Base-by-base conservation (phyloP, 2,797 vertebrate species). In the Argyrosomus regius region DNA sequence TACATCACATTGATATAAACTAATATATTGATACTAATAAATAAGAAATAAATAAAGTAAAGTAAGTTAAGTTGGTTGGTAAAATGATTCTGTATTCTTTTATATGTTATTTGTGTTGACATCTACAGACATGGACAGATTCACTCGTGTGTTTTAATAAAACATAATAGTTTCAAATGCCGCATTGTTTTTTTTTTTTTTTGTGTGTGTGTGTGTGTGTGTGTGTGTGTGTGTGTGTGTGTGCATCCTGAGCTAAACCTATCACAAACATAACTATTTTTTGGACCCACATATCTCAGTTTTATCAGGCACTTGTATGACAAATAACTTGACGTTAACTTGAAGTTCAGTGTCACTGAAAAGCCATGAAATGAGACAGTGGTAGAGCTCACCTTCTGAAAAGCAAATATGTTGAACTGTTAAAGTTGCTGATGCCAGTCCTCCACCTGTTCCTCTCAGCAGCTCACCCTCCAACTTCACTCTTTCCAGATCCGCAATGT, bases 401-500 rank as follows among this genome's bases (percentile, higher is more conserved):
- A 39, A 79, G 72, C 53, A 68, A 87, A 82, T 82, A 69, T 61
- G 78, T 8, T 82, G 79, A 75, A 63, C 16, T 70, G n/a, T 57
- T 77, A 77, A 90, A 89, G 88, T 88, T 89, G 64, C 81, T 71
- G 88, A 75, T 86, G 86, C 79, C 84, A 72, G 72, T 60, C 68
- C 80, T 94, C 92, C 91, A 92, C 93, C 92, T 94, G 90, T 92
- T 92, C 87, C 87, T 81, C 82, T 65, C 78, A 58, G 77, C 65
- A 66, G 82, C 49, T 85, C 57, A 50, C 50, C 59, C 75, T 82
- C 78, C 80, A 89, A 87, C 81, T 89, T 85, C 85, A 84, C 84
- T 80, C 64, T 76, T 84, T 65, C 84, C 75, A 49, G 75, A 72
- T 87, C 82, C 22, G 18, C 50, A 77, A 50, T 57, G 41, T 63